phyloP scores from a whole-genome alignment of 2,888 invertebrate genomes.

The Syrphus vitripennis region DNA sequence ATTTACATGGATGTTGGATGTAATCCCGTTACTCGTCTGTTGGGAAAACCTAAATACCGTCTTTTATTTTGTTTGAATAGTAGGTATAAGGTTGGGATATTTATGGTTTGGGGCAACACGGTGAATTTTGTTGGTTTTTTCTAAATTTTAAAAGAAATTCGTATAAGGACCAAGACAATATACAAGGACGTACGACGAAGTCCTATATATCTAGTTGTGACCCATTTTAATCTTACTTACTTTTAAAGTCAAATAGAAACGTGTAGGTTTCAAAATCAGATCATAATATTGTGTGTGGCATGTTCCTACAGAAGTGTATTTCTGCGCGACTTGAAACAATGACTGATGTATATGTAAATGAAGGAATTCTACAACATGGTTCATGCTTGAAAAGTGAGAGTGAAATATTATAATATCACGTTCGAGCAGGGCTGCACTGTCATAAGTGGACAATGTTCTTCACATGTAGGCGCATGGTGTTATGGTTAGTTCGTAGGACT shows the following conservation, averaged over 20 bases:
- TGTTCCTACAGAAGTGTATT: neutral
- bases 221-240: neutral
- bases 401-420: neutral
- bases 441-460: neutral
- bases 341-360: neutral
- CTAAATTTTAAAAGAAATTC: neutral
- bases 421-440: neutral
- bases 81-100: no score
- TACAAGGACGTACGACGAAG: neutral
- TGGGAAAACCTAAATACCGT: neutral
- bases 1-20: neutral
- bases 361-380: no score
- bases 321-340: neutral
- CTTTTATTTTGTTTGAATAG: neutral
- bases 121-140: neutral
- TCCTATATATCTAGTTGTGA: neutral
- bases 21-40: neutral
- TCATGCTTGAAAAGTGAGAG: neutral
- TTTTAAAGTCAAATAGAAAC: neutral
- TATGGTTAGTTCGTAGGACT: no score
- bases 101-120: neutral
- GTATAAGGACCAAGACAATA: neutral
- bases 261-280: neutral
- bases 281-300: neutral
- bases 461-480: neutral